Base-by-base conservation (phyloP, 2,888 invertebrate genomes). In the Conchocele bisecta region DNA sequence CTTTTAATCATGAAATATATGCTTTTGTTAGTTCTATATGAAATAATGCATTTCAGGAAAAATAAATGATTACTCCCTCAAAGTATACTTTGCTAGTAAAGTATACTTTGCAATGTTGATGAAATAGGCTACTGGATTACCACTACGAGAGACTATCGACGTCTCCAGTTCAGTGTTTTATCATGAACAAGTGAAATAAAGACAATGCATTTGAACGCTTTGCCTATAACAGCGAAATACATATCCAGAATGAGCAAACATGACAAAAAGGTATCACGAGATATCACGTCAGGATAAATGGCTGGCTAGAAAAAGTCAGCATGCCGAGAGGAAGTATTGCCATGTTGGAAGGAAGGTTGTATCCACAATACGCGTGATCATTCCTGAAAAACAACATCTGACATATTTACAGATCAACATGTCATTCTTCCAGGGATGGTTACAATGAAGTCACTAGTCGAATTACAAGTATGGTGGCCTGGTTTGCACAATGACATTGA, bases 291-390 rank as follows among this genome's bases (percentile, higher is more conserved):
- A 48, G n/a, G 9, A 31, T 48, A 6, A 48, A 48, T 28, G 48
- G 48, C 6, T 48, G 48, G 48, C 48, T 31, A n/a, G 48, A 3
- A n/a, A 48, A 48, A n/a, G 17, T 28, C 26, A 29, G 15, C n/a
- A n/a, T n/a, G n/a, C n/a, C n/a, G n/a, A n/a, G n/a, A n/a, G n/a
- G n/a, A n/a, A n/a, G n/a, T n/a, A n/a, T n/a, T n/a, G n/a, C n/a
- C n/a, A n/a, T n/a, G n/a, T n/a, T n/a, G n/a, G n/a, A 44, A 48
- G 37, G 46, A 59, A 59, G 46, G 59, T 22, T 59, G 59, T 35
- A 35, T 59, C n/a, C n/a, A 48, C 3, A 9, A 59, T 59, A 17
- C 17, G 26, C 26, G 13, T 29, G 28, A 11, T 28, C 39, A 7
- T 3, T 7, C 6, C 5, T 56, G 2, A n/a, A n/a, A n/a, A n/a